These are phyloP conservation scores for Hirundo rustica DNA, from an alignment of 2,797 vertebrate species.

Conservation along the genomic window DNA sequence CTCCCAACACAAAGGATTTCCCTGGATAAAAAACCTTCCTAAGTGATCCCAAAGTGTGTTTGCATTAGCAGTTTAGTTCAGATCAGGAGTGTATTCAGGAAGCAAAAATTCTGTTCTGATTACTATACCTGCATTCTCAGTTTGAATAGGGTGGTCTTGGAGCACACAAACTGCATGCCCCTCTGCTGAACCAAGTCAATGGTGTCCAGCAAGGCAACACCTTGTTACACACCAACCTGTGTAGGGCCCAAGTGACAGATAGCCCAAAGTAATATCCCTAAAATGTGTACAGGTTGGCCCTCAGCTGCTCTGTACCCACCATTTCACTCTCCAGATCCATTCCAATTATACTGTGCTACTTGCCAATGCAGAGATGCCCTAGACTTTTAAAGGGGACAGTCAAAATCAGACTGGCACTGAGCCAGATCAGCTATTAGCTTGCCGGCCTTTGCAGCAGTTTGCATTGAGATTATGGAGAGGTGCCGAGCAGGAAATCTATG, in stretches of 20 bases:
- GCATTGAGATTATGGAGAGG: slow-evolving; percentile 15
- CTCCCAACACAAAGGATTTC: not conserved
- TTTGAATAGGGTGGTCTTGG: not conserved
- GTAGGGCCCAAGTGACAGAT: accelerated
- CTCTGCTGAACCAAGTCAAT: not conserved
- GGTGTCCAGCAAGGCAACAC: not conserved
- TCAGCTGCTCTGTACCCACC: not conserved
- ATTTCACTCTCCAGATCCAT: not conserved
- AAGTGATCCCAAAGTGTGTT: not conserved
- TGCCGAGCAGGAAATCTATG: slow-evolving; percentile 48
- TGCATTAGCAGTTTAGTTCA: not conserved
- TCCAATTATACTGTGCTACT: not conserved
- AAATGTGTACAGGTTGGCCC: not conserved
- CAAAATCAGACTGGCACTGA: slow-evolving; percentile 1
- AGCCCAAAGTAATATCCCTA: not conserved
- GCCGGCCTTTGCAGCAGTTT: slow-evolving; percentile 27
- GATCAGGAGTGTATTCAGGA: not conserved
- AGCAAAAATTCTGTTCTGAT: not conserved
- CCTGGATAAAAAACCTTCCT: not conserved
- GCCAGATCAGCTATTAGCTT: slow-evolving; percentile 56
- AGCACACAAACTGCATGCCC: not conserved
- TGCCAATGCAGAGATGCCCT: slow-evolving; percentile 25
- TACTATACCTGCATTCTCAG: not conserved
- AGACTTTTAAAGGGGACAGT: slow-evolving; percentile 9
- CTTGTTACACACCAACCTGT: not conserved